phyloP scores from a whole-genome alignment of 2,888 invertebrate genomes.

The Spodoptera exigua region DNA sequence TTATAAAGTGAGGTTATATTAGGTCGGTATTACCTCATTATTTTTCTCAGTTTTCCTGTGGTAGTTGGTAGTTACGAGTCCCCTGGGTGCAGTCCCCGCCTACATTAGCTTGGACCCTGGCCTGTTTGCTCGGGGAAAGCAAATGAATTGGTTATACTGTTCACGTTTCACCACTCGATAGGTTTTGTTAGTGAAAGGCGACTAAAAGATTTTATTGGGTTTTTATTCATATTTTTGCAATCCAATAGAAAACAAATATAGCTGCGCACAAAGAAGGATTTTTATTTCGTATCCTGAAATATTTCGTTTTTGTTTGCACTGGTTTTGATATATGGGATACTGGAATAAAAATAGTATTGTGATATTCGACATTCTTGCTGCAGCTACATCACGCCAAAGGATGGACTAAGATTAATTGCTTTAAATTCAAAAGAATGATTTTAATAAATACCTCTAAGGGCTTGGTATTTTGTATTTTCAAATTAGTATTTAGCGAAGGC shows the following conservation, averaged over 20 bases:
- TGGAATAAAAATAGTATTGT: too few species aligned
- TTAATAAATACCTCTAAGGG: background rate
- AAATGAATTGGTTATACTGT: slow-evolving; percentile 56
- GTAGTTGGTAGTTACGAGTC: slow-evolving; percentile 38
- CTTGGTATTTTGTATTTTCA: slow-evolving; percentile 9
- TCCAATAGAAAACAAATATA: too few species aligned
- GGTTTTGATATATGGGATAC: too few species aligned
- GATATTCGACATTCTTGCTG: too few species aligned
- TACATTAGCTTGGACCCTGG: slow-evolving; percentile 45
- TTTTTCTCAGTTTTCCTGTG: slow-evolving; percentile 49
- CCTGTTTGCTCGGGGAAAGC: slow-evolving; percentile 48
- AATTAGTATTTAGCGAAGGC: slow-evolving; percentile 29
- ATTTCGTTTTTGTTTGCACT: too few species aligned
- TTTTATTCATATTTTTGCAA: too few species aligned
- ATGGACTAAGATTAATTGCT: too few species aligned
- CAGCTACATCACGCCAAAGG: background rate
- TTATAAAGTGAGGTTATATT: slow-evolving; percentile 39
- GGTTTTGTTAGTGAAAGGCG: slow-evolving; percentile 14
- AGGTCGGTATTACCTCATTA: slow-evolving; percentile 45
- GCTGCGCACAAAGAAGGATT: too few species aligned
- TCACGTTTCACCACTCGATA: slow-evolving; percentile 38
- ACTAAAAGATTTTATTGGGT: slow-evolving; percentile 5
- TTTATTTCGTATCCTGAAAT: too few species aligned
- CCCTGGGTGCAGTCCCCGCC: slow-evolving; percentile 47
- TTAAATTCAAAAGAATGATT: too few species aligned